These are phyloP conservation scores for Cylindroiulus punctatus DNA, from an alignment of 2,888 invertebrate species.

Conservation along the genomic window DNA sequence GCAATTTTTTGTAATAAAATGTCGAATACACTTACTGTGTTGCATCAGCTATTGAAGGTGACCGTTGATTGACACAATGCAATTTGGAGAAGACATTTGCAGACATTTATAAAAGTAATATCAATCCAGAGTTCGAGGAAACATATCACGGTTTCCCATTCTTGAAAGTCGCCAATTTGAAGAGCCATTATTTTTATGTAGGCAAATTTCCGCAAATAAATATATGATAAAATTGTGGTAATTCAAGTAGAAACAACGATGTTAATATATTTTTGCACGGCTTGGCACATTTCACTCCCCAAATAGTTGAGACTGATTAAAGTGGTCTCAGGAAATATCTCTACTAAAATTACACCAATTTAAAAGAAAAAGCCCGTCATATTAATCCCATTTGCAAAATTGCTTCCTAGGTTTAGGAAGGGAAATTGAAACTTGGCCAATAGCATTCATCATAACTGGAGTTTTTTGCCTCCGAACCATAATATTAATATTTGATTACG, in stretches of 20 bases:
- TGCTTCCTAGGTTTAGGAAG: neutral
- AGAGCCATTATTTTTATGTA: neutral
- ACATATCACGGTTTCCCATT: no score
- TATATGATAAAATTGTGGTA: neutral
- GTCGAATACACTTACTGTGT: no score
- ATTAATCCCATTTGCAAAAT: constrained; percentile 37
- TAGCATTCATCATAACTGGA: constrained; percentile 9
- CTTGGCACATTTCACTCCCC: neutral
- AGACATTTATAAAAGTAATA: no score
- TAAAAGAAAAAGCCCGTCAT: neutral
- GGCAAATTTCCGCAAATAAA: neutral
- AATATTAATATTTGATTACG: constrained; percentile 42
- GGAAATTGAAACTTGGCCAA: constrained; percentile 22
- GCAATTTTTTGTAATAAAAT: no score
- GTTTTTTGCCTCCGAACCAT: neutral
- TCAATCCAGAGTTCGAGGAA: neutral
- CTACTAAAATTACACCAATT: constrained; percentile 16
- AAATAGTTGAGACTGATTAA: neutral
- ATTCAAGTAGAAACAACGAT: constrained; percentile 5
- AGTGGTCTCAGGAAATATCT: neutral
- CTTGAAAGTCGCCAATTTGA: neutral
- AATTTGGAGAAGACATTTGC: no score
- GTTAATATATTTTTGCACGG: neutral
- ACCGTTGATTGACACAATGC: no score
- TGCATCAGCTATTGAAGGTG: no score